Base-by-base conservation (phyloP, 2,888 invertebrate species). In the Himalopsyche anomala region DNA sequence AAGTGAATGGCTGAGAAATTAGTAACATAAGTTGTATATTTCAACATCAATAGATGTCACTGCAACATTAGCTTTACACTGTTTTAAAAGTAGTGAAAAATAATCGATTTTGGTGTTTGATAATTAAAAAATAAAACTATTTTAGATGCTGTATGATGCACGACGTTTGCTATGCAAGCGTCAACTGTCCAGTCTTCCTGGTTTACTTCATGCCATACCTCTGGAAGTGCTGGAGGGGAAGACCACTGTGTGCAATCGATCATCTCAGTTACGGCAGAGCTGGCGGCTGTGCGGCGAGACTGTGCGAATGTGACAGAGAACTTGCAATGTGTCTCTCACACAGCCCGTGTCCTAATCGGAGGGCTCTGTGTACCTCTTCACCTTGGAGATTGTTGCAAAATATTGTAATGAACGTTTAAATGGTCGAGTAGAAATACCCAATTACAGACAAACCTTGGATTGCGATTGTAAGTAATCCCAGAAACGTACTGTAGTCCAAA, bases 141-240 rank as follows among this genome's bases (percentile, higher is more conserved):
- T 91, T 69, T 92, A 96, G 96, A 89, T 98, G 98, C 91, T 98
- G 98, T 90, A 95, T 96, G 90, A 94, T 95, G 90, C 98, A 98
- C 91, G 98, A 98, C 91, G 95, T 95, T 91, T 98, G 98, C 91
- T 98, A 98, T 91, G 95, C 96, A 89, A 93, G 94, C 84, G 95
- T 96, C 84, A 95, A 95, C 90, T 98, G 98, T 90, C 96, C 96
- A 5, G 94, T 96, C 90, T 96, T 95, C 91, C 94, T 96, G 28
- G 96, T 97, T 87, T 98, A 98, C 92, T 95, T 98, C 90, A 95
- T 97, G 89, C 97, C 97, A 3, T 98, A 98, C 91, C 95, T 96
- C 89, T 98, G 98, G 98, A 96, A 95, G 90, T 98, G 98, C 91
- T 95, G 95, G 91, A 94, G 94, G 12, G 95, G 96, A 0, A 94